These are phyloP conservation scores for Drosophila bocki DNA, from an alignment of 1,140 invertebrate genomes.

Conservation along the genomic window DNA sequence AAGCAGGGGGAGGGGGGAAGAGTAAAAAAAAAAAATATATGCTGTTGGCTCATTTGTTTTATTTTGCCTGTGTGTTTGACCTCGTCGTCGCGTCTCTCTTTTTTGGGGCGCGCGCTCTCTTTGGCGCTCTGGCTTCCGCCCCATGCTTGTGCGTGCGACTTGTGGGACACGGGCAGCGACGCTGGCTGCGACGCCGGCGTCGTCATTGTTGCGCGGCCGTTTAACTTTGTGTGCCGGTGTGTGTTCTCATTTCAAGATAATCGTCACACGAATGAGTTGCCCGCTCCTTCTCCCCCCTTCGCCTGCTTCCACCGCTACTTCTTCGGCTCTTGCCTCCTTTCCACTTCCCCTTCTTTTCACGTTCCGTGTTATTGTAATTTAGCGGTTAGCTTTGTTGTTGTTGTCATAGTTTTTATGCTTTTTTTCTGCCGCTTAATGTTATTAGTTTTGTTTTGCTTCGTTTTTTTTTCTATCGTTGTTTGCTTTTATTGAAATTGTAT, in stretches of 20 bases:
- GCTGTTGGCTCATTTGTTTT: conserved; percentile 50
- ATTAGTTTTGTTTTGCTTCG: conserved; percentile 51
- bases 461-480: conserved; percentile 15
- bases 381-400: conserved; percentile 62
- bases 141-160: conserved; percentile 63
- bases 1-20: neutral
- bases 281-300: conserved; percentile 8
- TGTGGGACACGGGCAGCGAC: conserved; percentile 63
- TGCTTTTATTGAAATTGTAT: conserved; percentile 65
- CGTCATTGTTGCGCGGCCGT: conserved; percentile 79
- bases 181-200: conserved; percentile 38
- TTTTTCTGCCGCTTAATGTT: conserved; percentile 69
- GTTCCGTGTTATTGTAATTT: conserved; percentile 70
- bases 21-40: conserved; percentile 4
- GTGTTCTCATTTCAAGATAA: conserved; percentile 81
- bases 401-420: conserved; percentile 53
- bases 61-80: conserved; percentile 70
- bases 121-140: conserved; percentile 63
- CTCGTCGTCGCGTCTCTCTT: conserved; percentile 60
- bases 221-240: conserved; percentile 62
- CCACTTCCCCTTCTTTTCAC: conserved; percentile 10
- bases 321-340: conserved; percentile 30
- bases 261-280: conserved; percentile 74
- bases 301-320: neutral
- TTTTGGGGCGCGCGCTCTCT: conserved; percentile 17